Conservation (phyloP, 2,888 invertebrate genomes). For the Antheraea yamamai region DNA sequence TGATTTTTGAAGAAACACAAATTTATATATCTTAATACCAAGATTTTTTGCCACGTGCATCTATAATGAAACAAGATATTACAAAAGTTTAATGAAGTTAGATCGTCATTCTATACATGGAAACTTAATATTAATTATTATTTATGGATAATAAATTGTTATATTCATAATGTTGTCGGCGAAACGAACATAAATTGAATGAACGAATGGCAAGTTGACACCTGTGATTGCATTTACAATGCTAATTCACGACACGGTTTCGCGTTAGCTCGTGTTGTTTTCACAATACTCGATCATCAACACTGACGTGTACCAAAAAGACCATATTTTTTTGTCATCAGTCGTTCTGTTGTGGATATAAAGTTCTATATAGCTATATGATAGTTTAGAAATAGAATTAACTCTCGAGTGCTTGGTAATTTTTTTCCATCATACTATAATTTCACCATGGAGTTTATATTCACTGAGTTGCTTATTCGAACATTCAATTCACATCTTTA, state of each 20-base stretch:
- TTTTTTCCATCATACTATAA: background rate
- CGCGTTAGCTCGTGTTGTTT: slow-evolving; percentile 60
- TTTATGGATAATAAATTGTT: slow-evolving; percentile 76
- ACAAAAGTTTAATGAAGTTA: slow-evolving; percentile 52
- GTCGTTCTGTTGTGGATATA: background rate
- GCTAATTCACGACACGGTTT: slow-evolving; percentile 77
- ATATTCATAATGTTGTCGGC: slow-evolving; percentile 69
- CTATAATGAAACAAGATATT: background rate
- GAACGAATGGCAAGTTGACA: slow-evolving; percentile 75
- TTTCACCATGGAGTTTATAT: too few relatives aligned
- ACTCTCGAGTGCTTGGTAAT: too few relatives aligned
- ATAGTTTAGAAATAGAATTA: too few relatives aligned
- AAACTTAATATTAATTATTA: slow-evolving; percentile 64
- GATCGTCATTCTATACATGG: slow-evolving; percentile 54
- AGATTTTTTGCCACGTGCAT: background rate
- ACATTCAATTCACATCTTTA: too few relatives aligned
- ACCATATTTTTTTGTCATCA: background rate
- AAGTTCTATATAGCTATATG: too few relatives aligned
- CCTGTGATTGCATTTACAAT: slow-evolving; percentile 82
- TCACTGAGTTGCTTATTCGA: too few relatives aligned
- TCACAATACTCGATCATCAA: slow-evolving; percentile 36
- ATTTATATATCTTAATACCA: background rate
- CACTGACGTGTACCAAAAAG: slow-evolving; percentile 18
- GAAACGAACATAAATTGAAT: slow-evolving; percentile 78
- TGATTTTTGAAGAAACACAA: background rate